A percentile compares a stretch with the other conserved stretches of the same genome.
These are phyloP conservation scores for Netelia fuscicornis DNA, from an alignment of 2,888 invertebrate genomes.

Conservation along the genomic window DNA sequence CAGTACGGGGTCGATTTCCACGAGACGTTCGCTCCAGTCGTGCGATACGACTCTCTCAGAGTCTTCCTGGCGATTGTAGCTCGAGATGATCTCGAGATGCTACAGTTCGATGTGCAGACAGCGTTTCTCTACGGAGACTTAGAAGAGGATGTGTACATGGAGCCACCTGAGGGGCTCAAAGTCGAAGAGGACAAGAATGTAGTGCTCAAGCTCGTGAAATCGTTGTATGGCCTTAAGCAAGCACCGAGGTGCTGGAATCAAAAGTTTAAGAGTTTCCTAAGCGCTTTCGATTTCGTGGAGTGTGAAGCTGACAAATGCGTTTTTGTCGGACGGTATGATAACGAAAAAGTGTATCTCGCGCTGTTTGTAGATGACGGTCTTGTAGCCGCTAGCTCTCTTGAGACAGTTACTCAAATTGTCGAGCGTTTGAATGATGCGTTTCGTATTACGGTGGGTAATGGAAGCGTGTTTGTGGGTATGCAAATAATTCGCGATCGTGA, in stretches of 20 bases:
- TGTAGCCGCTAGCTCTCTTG: constrained; percentile 1
- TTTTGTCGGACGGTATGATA: no score
- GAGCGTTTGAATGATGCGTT: neutral
- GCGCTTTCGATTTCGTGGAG: no score
- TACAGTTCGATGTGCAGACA: constrained; percentile 69
- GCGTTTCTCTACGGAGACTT: constrained; percentile 55
- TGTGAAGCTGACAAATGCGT: no score
- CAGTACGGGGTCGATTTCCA: constrained; percentile 12
- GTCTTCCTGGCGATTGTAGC: constrained; percentile 65
- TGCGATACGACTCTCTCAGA: neutral
- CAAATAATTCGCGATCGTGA: constrained; percentile 15
- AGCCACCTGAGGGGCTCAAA: constrained; percentile 69
- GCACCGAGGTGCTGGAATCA: constrained; percentile 5
- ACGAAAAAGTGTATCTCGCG: no score
- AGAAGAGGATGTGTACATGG: constrained; percentile 73
- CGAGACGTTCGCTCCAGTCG: neutral
- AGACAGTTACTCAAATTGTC: neutral
- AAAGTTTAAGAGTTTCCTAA: no score
- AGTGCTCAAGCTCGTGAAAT: no score
- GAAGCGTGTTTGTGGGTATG: constrained; percentile 9
- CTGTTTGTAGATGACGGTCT: constrained; percentile 46
- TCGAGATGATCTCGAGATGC: constrained; percentile 56
- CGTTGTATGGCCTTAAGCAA: constrained; percentile 7
- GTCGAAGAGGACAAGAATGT: no score
- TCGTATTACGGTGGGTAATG: neutral